Evolutionary conservation across 1,140 invertebrate genomes (phyloP), one percentile per base, ranked within the genome.

Genomic region (Drosophila rhopaloa): DNA sequence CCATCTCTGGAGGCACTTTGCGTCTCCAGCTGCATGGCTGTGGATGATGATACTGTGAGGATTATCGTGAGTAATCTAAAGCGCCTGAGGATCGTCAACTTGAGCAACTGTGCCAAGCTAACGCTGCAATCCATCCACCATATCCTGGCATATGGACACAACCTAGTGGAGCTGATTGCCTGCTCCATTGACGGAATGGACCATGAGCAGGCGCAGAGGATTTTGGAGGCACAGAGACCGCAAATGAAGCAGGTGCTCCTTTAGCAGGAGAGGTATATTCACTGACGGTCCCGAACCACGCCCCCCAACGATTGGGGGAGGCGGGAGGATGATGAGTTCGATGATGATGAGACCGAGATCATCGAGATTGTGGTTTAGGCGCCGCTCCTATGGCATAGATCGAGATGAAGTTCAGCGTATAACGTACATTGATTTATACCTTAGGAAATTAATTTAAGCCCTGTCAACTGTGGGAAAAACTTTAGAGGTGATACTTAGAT

Each of bases 241-340:
- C 71, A 67, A 51, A 51, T 90, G 58, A 90, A 86, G 62, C 61
- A 79, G 16, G 81, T 81, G 58, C 41, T 84, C 37, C 74, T 89
- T 80, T 89, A 89, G 84, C 84, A 89, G 77, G 84, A 89, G 74
- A 77, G 85, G 53, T 70, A 78, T n/a, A 88, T 89, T 44, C 73
- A 89, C 74, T 89, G 85, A 89, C 83, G 61, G 11, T 51, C 76
- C 38, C 71, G 75, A 11, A 55, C 43, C 43, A 54, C 61, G 29
- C 60, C 63, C 46, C 84, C 44, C 6, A 51, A 32, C 11, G 59
- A 67, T 6, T 86, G 82, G 73, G 67, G 76, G 6, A 67, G 59
- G 6, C 56, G 53, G 9, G 80, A 66, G 8, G 63, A 76, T 24
- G 63, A 75, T 8, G 53, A 66, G 43, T 35, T 54, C 4, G 75